Conservation (phyloP, 2,888 invertebrate species). For the Leistus spinibarbis region DNA sequence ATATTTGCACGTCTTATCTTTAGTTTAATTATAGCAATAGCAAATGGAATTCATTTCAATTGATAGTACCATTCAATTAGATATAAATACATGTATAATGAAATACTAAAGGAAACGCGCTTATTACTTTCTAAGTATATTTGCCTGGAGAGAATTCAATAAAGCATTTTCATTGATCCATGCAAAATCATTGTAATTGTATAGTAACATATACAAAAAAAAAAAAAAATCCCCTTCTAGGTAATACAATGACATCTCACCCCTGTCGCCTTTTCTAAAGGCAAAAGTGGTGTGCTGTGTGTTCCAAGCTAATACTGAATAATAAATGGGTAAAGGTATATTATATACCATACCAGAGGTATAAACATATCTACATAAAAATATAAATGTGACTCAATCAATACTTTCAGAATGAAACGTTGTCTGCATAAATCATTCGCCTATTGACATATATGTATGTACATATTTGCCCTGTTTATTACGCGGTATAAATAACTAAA, state of each 20-base stretch:
- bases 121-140: no score
- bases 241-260: no score
- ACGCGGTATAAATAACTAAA: neutral
- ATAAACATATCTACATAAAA: neutral
- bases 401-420: neutral
- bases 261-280: no score
- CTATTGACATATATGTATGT: neutral
- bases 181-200: no score
- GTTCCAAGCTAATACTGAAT: neutral
- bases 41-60: neutral
- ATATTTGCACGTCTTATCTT: neutral
- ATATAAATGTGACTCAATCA: neutral
- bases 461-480: neutral
- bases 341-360: no score
- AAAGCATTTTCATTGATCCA: no score
- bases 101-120: no score
- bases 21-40: neutral
- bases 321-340: neutral
- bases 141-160: no score
- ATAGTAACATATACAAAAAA: no score
- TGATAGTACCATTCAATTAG: neutral
- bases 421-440: neutral
- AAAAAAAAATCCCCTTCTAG: no score
- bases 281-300: no score
- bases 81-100: neutral